phyloP scores from a whole-genome alignment of 2,113 vertebrate genomes.

The Plectropomus leopardus region DNA sequence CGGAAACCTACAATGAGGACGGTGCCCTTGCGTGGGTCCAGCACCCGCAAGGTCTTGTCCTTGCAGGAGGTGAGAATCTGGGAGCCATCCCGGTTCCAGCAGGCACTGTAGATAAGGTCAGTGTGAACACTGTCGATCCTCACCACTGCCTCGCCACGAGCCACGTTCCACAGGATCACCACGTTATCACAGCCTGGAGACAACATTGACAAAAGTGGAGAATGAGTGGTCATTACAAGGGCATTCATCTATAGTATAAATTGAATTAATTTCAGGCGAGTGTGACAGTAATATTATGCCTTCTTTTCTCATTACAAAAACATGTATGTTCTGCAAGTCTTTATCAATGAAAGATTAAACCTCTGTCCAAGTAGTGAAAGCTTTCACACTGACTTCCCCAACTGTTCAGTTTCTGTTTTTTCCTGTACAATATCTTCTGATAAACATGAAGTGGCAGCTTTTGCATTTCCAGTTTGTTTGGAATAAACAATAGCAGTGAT shows the following conservation, averaged over 20 bases:
- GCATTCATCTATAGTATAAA: not conserved
- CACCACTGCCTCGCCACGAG: constrained; percentile 81
- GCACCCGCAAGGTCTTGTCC: constrained; percentile 88
- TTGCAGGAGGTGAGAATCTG: constrained; percentile 90
- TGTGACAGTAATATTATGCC: not conserved
- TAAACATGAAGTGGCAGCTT: not conserved
- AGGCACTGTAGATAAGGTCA: constrained; percentile 91
- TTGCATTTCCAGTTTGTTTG: not conserved
- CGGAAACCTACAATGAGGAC: constrained; percentile 80
- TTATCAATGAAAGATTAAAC: not conserved
- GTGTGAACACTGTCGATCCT: constrained; percentile 88
- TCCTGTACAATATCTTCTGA: not conserved
- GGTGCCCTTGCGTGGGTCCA: constrained; percentile 89
- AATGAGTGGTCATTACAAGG: not conserved
- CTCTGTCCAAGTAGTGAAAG: not conserved
- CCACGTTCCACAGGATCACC: constrained; percentile 91
- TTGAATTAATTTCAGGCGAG: not conserved
- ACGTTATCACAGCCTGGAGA: constrained; percentile 90
- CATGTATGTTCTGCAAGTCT: not conserved
- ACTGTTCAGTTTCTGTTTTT: not conserved
- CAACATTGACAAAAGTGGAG: not conserved
- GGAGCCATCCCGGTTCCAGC: constrained; percentile 90
- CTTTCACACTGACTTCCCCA: not conserved
- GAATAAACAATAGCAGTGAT: not conserved
- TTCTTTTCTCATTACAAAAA: not conserved